Evolutionary conservation across 2,797 vertebrate genomes (phyloP), one percentile per base, ranked within the genome.

Genomic region (Falco peregrinus): DNA sequence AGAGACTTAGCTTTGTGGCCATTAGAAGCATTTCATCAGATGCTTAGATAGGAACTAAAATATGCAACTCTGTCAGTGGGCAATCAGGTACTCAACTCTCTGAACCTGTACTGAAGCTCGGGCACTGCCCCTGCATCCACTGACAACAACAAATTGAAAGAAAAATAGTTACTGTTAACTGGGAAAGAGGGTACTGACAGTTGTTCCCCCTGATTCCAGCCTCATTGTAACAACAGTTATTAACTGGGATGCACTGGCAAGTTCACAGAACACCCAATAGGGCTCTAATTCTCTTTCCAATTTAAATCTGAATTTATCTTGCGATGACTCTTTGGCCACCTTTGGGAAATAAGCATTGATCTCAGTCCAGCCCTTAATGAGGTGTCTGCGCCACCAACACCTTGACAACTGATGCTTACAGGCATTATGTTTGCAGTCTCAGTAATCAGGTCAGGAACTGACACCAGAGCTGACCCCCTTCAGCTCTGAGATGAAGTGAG

Each of bases 1-100:
- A 81, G 37, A 69, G 84, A 59, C 8, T 9, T 24, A 31, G 20
- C 14, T 68, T 78, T 65, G 43, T 73, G 39, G 26, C 73, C 43
- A 24, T 33, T 35, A 19, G 2, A 77, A 57, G n/a, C 26, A 20
- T 60, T 51, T 39, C 26, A 57, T 50, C 41, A 75, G 41, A 22
- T 45, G 28, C 43, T 59, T 59, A 73, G 17, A 33, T 4, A 39
- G 28, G n/a, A 91, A 65, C 0, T 28, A 1, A 82, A 89, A 28
- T 9, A 7, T 1, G 5, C 20, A 45, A 9, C 28, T 79, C 28
- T 3, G 0, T 3, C 56, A 19, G 48, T 28, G 16, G 57, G 13
- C 33, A 70, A 45, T 43, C 19, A 76, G 21, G 17, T 48, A 50
- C 17, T 70, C 29, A 56, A 0, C n/a, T 35, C 26, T 48, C 45